Evolutionary conservation across 2,888 invertebrate genomes (phyloP), one percentile per base, ranked within the genome.

Genomic region (Ryuthela nishihirai): DNA sequence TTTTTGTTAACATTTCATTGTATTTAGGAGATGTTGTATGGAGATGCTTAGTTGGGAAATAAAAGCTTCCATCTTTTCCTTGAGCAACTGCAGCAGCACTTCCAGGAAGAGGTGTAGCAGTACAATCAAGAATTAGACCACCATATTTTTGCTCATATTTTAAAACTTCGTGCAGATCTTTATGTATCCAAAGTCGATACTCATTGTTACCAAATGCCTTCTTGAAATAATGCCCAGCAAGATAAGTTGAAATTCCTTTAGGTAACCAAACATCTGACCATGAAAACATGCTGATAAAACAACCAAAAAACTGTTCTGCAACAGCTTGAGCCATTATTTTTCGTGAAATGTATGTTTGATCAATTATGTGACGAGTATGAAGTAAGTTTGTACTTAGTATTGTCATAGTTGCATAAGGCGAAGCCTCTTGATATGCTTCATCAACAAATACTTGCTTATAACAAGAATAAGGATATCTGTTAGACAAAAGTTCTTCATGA

Each of bases 401-500:
- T 45, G 92, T 89, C 86, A 99, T 87, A 4, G 97, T 94, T 3
- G 97, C 89, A 77, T 93, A 99, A 0, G 93, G 87, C 64, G 85
- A 84, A 25, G 90, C 84, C 68, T 93, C 90, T 48, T 88, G 73
- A 60, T 78, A 79, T 20, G 87, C 82, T 78, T 98, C 92, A 78
- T 98, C 97, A 35, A 99, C 97, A 82, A 99, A 99, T 0, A 99
- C 95, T 79, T 92, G 91, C 73, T 94, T 98, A 74, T 98, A 98
- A 75, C 93, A 93, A 2, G 91, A 85, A 75, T 95, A 99, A 0
- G 99, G 99, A 75, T 92, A 81, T 68, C 94, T 83, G 54, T 91
- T 93, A 0, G 93, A 89, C 29, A 99, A 77, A 1, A 93, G 87
- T 75, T 98, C 99, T 76, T 99, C 99, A 73, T 92, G 98, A 74